Conservation (phyloP, 92 coral and sea anemone genomes). For the Epizoanthus ramosus region DNA sequence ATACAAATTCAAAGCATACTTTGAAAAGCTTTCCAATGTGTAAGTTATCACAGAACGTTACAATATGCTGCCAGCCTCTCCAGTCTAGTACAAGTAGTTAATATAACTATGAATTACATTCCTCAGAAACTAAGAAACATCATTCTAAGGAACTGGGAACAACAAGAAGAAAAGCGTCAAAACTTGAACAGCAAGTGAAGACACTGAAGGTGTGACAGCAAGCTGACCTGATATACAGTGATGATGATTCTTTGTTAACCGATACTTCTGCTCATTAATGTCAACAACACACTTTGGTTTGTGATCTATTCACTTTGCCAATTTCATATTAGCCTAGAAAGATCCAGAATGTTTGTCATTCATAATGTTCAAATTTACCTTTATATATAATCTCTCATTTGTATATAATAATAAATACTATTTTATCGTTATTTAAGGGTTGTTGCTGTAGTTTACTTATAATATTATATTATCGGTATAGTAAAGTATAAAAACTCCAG, state of each 20-base stretch:
- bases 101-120: not conserved
- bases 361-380: too few species aligned
- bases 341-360: too few species aligned
- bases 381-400: too few species aligned
- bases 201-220: slow-evolving; percentile 37
- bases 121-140: slow-evolving; percentile 51
- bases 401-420: too few species aligned
- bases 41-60: not conserved
- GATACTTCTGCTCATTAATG: not conserved
- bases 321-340: too few species aligned
- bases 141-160: slow-evolving; percentile 47
- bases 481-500: too few species aligned
- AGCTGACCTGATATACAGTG: not conserved
- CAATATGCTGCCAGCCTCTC: not conserved
- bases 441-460: too few species aligned
- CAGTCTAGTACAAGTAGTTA: not conserved
- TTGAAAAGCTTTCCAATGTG: not conserved
- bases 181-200: slow-evolving; percentile 52
- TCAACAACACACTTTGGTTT: too few species aligned
- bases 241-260: not conserved
- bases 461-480: too few species aligned
- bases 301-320: too few species aligned
- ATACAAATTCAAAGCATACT: too few species aligned
- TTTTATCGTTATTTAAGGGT: too few species aligned
- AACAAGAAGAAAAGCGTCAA: slow-evolving; percentile 41